These are phyloP conservation scores for Oceanodroma tethys DNA, from an alignment of 2,113 vertebrate species.

Conservation along the genomic window DNA sequence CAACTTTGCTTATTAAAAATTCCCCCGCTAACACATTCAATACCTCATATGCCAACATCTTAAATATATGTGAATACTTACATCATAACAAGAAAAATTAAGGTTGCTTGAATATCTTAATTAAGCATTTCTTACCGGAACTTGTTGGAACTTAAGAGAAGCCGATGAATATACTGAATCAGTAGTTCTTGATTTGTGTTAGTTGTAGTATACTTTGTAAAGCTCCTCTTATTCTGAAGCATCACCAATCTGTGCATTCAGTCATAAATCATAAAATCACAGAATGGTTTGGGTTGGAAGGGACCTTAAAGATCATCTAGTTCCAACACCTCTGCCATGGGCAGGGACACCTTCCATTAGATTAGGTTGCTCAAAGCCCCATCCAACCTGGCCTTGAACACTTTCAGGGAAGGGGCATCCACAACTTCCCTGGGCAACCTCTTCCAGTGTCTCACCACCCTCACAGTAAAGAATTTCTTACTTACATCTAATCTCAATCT, in stretches of 20 bases:
- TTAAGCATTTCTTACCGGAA: not conserved
- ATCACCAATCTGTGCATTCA: not conserved
- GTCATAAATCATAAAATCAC: not conserved
- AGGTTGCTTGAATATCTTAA: not conserved
- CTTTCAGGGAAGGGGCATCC: not conserved
- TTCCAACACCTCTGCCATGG: not conserved
- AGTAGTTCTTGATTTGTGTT: not conserved
- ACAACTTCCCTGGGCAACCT: not conserved
- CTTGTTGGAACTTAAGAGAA: not conserved
- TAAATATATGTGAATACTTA: not conserved
- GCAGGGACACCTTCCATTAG: not conserved
- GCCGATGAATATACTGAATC: not conserved
- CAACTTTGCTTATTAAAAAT: not conserved
- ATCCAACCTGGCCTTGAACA: not conserved
- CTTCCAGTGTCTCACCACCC: not conserved
- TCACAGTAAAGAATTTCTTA: not conserved
- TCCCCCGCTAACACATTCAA: not conserved
- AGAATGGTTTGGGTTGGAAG: not conserved
- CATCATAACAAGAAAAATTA: not conserved
- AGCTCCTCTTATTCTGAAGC: not conserved
- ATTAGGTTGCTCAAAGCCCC: not conserved
- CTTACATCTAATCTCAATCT: not conserved
- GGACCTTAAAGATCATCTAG: not conserved
- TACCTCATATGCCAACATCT: not conserved
- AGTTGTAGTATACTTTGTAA: not conserved